phyloP scores from a whole-genome alignment of 1,140 invertebrate genomes.

The Cecropterus lyciades region DNA sequence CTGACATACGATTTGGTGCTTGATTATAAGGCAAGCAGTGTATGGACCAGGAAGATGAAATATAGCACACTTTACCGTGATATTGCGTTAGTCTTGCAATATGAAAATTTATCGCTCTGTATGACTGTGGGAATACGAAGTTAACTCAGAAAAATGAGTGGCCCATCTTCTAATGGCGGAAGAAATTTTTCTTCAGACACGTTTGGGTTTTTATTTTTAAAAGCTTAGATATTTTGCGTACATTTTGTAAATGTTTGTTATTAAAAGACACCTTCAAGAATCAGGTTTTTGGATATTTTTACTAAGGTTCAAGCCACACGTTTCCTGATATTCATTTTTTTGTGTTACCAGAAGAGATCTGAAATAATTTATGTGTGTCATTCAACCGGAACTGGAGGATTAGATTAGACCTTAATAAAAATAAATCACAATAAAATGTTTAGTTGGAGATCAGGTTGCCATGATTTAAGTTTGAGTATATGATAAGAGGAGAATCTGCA shows the following conservation, averaged over 20 bases:
- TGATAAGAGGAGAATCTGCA: no score
- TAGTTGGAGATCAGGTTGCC: no score
- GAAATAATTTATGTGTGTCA: no score
- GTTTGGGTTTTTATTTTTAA: background rate
- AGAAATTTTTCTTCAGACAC: constrained; percentile 18
- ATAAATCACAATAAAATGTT: no score
- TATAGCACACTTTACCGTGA: constrained; percentile 76
- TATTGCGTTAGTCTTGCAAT: constrained; percentile 75
- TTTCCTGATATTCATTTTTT: no score
- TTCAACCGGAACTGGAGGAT: no score
- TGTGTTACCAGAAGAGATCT: no score
- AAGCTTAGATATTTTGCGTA: background rate
- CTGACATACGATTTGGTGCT: constrained; percentile 1
- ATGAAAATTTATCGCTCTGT: constrained; percentile 81
- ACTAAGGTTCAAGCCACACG: no score
- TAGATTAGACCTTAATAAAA: no score
- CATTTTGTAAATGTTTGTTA: background rate
- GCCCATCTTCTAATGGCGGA: constrained; percentile 45
- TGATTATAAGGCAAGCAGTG: constrained; percentile 8
- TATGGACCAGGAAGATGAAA: constrained; percentile 62
- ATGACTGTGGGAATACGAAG: constrained; percentile 54
- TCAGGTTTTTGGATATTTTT: no score
- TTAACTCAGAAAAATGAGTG: constrained; percentile 68
- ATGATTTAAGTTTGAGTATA: no score
- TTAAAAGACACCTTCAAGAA: no score